Conservation (phyloP, 2,113 vertebrate species). For the Acanthisitta chloris region DNA sequence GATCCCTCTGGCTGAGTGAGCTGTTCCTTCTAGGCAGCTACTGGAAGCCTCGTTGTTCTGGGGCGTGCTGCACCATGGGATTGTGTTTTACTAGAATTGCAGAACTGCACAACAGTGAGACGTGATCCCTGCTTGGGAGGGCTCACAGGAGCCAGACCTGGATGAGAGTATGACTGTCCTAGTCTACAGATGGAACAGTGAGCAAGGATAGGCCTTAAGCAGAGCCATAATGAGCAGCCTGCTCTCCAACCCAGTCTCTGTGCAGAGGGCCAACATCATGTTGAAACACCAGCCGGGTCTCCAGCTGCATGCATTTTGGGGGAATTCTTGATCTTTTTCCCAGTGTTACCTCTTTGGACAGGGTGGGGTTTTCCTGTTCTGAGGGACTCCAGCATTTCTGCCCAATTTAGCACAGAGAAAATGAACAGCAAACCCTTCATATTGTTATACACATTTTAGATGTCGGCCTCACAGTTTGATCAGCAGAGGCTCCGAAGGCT, state of each 20-base stretch:
- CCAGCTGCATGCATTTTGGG: slow-evolving; percentile 25
- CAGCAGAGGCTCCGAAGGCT: slow-evolving; percentile 54
- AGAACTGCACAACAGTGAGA: not conserved
- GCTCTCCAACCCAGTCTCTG: not conserved
- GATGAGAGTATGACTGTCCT: not conserved
- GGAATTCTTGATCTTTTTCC: slow-evolving; percentile 46
- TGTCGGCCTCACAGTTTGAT: slow-evolving; percentile 64
- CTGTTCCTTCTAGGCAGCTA: not conserved
- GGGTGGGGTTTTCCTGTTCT: slow-evolving; percentile 43
- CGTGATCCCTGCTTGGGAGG: not conserved
- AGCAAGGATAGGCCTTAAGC: not conserved
- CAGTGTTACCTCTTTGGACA: slow-evolving; percentile 33
- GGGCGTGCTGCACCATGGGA: fast-evolving
- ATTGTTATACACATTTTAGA: slow-evolving; percentile 64
- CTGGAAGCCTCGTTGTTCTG: not conserved
- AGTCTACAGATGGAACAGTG: not conserved
- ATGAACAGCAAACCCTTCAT: slow-evolving; percentile 53
- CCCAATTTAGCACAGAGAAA: slow-evolving; percentile 42
- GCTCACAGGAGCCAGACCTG: not conserved
- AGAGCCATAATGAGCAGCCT: not conserved
- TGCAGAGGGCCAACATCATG: not conserved
- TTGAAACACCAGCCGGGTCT: not conserved
- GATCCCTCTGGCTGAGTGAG: not conserved
- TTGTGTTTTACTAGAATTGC: not conserved
- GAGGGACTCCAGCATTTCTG: not conserved